phyloP scores from a whole-genome alignment of 2,113 vertebrate species.

The Archocentrus centrarchus region DNA sequence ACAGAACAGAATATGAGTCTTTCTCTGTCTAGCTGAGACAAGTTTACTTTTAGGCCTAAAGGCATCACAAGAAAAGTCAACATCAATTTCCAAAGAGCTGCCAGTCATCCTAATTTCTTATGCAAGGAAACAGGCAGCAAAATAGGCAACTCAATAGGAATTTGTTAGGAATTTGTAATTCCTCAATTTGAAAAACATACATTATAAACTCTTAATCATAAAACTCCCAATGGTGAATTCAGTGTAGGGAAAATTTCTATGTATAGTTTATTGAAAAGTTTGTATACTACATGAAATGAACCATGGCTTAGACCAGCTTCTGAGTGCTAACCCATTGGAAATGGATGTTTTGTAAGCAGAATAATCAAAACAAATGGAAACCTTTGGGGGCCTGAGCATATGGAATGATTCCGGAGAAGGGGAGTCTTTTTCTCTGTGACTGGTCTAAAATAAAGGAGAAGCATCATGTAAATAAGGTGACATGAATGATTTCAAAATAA shows the following conservation, averaged over 20 bases:
- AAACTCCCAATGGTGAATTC: not conserved
- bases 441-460: conserved; percentile 99
- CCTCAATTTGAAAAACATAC: not conserved
- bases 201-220: not conserved
- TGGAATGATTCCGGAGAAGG: conserved; percentile 99
- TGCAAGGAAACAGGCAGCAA: conserved; percentile 10
- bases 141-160: conserved; percentile 10
- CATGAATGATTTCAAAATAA: conserved; percentile 55
- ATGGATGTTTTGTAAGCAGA: conserved; percentile 69
- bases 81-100: conserved; percentile 73
- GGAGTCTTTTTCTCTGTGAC: conserved; percentile 99
- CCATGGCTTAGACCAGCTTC: conserved; percentile 3
- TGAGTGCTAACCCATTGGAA: conserved; percentile 66
- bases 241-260: not conserved
- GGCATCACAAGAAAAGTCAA: conserved; percentile 51
- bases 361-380: conserved; percentile 88
- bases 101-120: conserved; percentile 32
- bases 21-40: conserved; percentile 26
- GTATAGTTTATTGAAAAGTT: not conserved
- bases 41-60: conserved; percentile 24
- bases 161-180: not conserved
- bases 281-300: not conserved
- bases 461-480: conserved; percentile 88
- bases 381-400: conserved; percentile 99
- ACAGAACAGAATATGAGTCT: conserved; percentile 38